A percentile compares a stretch with the other conserved stretches of the same genome.
phyloP scores from a whole-genome alignment of 1,140 invertebrate species.

The Vanessa tameamea region DNA sequence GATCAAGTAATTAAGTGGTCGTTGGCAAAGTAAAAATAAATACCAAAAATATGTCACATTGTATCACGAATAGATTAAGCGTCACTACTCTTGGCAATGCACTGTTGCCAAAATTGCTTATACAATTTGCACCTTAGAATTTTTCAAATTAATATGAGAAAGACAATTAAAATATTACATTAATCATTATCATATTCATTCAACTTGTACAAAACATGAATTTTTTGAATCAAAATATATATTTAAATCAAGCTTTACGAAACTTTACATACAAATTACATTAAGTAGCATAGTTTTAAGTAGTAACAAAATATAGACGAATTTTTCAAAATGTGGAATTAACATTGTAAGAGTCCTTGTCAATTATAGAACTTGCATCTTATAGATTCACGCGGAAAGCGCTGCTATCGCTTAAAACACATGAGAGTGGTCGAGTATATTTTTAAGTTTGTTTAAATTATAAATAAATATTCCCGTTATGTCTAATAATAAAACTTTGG shows the following conservation, averaged over 20 bases:
- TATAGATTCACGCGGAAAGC: neutral
- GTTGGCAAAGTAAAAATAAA: conserved; percentile 34
- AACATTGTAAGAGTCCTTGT: neutral
- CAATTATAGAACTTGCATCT: conserved; percentile 1
- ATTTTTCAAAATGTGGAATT: neutral
- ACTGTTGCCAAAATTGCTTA: conserved; percentile 19
- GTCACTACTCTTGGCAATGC: conserved; percentile 25
- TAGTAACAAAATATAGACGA: neutral
- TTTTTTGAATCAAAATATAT: too few species aligned
- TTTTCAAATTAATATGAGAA: neutral
- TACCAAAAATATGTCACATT: conserved; percentile 34
- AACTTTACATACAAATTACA: neutral
- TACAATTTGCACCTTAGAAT: conserved; percentile 25
- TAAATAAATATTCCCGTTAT: neutral
- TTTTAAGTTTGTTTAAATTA: neutral
- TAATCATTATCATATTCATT: too few species aligned
- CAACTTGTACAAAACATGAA: too few species aligned
- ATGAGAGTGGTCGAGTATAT: neutral
- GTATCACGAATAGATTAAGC: conserved; percentile 35
- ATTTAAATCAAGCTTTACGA: neutral
- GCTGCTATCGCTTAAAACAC: conserved; percentile 5
- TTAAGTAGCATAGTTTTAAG: neutral
- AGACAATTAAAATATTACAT: too few species aligned
- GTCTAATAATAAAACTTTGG: neutral
- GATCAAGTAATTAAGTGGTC: conserved; percentile 11